Evolutionary conservation across 2,113 vertebrate genomes (phyloP), one percentile per base, ranked within the genome.

Genomic region (Pseudolaguvia tuberculata): DNA sequence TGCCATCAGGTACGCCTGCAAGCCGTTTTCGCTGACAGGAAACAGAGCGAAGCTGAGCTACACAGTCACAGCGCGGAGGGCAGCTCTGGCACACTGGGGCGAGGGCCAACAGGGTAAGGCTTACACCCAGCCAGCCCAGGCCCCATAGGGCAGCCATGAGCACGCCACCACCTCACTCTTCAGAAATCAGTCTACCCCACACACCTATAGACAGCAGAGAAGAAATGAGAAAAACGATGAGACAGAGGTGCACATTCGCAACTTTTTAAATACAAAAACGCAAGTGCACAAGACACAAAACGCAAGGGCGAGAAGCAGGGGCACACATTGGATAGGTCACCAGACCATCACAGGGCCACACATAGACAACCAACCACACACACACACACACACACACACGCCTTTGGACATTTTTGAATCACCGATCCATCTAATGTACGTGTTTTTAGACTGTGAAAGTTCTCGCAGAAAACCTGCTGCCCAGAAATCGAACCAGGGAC

Each of bases 1-100:
- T 95, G 77, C 97, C 96, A 70, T 99, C 97, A 0, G 97, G 97
- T 75, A 99, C 90, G 51, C 93, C 81, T 1, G 92, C 92, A 50
- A 98, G 92, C 29, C 96, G 91, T 51, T 91, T 90, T 61, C 95
- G 93, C 73, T 96, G 91, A 59, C 97, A 98, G 31, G 91, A 90
- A 82, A 99, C 97, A 0, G 93, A 92, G 65, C 85, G 91, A 39
- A 94, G 81, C 84, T 92, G 93, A 0, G 91, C 90, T 0, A 90
- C 82, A 1, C 97, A 99, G 79, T 99, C 96, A 17, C 97, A 98
- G 80, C 96, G 94, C 0, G 95, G 92, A 0, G 97, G 97, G 79
- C 96, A 98, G 17, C 86, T 85, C 27, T 85, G 83, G 81, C 86
- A 84, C 18, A 35, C 23, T 9, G 73, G 55, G 20, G 47, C 59